A percentile compares a stretch with the other conserved stretches of the same genome.
Conservation (phyloP, 2,113 vertebrate genomes). For the Podarcis muralis region DNA sequence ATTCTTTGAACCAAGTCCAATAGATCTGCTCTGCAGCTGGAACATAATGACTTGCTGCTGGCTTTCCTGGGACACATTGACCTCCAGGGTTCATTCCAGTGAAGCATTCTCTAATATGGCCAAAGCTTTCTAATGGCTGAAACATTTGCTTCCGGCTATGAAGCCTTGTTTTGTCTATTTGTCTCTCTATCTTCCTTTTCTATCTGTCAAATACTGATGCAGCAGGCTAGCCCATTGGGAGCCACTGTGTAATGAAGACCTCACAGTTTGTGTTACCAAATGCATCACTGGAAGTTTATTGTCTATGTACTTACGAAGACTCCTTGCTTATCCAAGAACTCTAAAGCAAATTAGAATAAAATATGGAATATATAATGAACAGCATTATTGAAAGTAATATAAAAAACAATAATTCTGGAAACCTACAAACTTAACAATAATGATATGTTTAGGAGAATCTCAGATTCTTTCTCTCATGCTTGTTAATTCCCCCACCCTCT, state of each 20-base stretch:
- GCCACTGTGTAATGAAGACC: neutral
- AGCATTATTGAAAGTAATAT: neutral
- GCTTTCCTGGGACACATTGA: neutral
- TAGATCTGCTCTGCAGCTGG: neutral
- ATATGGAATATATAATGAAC: neutral
- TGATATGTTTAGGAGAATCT: neutral
- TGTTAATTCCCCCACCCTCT: neutral
- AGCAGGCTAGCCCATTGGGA: neutral
- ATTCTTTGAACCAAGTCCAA: neutral
- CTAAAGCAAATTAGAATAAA: neutral
- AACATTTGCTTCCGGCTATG: neutral
- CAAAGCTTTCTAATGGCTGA: neutral
- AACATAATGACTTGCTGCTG: neutral
- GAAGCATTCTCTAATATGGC: neutral
- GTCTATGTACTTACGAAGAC: neutral
- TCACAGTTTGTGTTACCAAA: neutral
- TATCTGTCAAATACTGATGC: neutral
- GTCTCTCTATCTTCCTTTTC: neutral
- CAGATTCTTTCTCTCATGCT: neutral
- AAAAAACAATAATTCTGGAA: neutral
- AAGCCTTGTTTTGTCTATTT: neutral
- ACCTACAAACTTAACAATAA: neutral
- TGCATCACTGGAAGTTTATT: neutral
- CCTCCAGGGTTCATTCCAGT: neutral
- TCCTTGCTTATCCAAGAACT: neutral